A percentile compares a stretch with the other conserved stretches of the same genome.
Evolutionary conservation across 2,113 vertebrate species (phyloP).

Genomic region (Poecilia latipinna): DNA sequence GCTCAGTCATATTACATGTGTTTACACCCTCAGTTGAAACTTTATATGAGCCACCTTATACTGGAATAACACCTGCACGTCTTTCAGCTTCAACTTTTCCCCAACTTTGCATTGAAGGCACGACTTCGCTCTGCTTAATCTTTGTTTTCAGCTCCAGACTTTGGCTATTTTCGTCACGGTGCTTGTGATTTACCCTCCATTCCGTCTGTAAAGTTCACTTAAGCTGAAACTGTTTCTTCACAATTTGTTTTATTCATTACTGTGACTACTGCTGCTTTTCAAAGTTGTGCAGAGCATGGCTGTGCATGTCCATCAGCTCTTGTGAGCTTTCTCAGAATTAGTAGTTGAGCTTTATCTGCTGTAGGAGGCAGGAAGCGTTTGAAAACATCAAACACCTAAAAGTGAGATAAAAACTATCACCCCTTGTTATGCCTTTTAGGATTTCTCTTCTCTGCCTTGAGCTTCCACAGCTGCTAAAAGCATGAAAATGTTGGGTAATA

Average conservation of each 20-base stretch:
- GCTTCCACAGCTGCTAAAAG: constrained; percentile 42
- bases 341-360: constrained; percentile 3
- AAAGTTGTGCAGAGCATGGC: constrained; percentile 13
- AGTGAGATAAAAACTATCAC: constrained; percentile 55
- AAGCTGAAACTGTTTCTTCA: no score
- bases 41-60: no score
- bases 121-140: no score
- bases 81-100: no score
- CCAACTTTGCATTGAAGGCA: no score
- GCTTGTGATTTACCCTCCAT: background rate
- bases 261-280: constrained; percentile 2
- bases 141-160: background rate
- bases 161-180: background rate
- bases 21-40: no score
- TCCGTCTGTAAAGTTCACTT: background rate
- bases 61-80: no score
- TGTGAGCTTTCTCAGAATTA: background rate
- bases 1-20: no score
- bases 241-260: background rate
- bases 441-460: constrained; percentile 13
- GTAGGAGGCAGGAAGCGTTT: background rate
- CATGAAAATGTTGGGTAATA: constrained; percentile 54
- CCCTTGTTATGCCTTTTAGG: constrained; percentile 49
- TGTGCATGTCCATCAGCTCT: background rate
- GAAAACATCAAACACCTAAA: constrained; percentile 15